Evolutionary conservation across 2,888 invertebrate species (phyloP), one percentile per base, ranked within the genome.

Genomic region (Junonia oenone): DNA sequence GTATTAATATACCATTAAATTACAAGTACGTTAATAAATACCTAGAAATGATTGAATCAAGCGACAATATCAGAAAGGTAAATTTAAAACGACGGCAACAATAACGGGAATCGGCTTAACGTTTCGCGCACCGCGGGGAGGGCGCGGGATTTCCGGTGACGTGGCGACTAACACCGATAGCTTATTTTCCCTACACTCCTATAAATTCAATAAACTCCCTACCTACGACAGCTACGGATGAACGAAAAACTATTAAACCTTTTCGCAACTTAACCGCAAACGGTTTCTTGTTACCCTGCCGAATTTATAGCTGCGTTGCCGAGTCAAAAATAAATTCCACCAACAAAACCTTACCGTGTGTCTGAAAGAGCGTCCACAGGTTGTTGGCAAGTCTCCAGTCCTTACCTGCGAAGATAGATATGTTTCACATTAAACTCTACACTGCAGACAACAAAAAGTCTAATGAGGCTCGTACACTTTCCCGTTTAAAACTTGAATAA

Each of bases 321-420:
- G 52, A 58, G 62, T 64, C 64, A 61, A 63, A 66, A 67, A 68
- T 65, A 68, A 65, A 67, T 66, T 65, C 62, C 57, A 58, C 61
- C 62, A 58, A 63, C 56, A 58, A 61, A 64, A 72, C 63, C 60
- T 65, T 67, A 67, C 68, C 68, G 72, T 78, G 76, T 75, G 79
- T 81, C 64, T 67, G 64, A 65, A 75, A 76, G 73, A 75, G 73
- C 69, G 71, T 81, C 89, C 74, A 89, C 89, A 89, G 87, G 89
- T 88, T 81, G 89, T 88, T 88, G 87, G 89, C 86, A 76, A 66
- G 59, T 64, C 66, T 83, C 89, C 88, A 87, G 78, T 67, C 66
- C 69, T 72, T 72, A 83, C 78, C 78, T 83, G 78, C 68, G 75
- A 71, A 74, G 72, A 73, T 72, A 75, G 71, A 81, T 78, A 75